Percentiles rank a stretch among this genome's conserved stretches.
phyloP scores from a whole-genome alignment of 1,140 invertebrate genomes.

The Pygmarrhopalites habei region DNA sequence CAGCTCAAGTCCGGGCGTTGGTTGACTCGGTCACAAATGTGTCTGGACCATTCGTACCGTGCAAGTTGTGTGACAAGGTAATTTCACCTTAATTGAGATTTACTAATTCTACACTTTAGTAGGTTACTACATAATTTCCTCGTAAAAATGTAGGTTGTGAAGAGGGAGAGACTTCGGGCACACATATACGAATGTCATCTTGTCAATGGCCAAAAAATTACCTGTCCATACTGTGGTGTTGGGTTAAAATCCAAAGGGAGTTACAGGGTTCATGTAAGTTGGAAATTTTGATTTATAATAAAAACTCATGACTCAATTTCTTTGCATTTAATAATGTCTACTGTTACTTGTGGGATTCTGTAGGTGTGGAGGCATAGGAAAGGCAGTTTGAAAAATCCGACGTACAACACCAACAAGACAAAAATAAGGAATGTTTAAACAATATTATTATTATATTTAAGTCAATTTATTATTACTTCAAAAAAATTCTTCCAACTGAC shows the following conservation, averaged over 20 bases:
- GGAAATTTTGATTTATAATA: constrained; percentile 33
- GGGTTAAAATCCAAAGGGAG: constrained; percentile 37
- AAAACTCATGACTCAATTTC: too few relatives aligned
- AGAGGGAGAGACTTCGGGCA: constrained; percentile 35
- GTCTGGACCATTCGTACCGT: constrained; percentile 25
- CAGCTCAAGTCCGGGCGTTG: not conserved
- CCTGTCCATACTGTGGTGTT: constrained; percentile 35
- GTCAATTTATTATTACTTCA: too few relatives aligned
- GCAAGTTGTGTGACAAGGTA: constrained; percentile 35
- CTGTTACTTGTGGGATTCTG: constrained; percentile 31
- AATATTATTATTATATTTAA: too few relatives aligned
- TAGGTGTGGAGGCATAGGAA: constrained; percentile 17
- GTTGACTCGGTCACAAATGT: not conserved
- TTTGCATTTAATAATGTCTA: too few relatives aligned
- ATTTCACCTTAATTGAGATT: too few relatives aligned
- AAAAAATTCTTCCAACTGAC: too few relatives aligned
- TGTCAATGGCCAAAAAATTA: constrained; percentile 31
- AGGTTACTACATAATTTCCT: too few relatives aligned
- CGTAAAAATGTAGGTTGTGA: too few relatives aligned
- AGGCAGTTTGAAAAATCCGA: constrained; percentile 9
- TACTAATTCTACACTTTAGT: too few relatives aligned
- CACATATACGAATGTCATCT: constrained; percentile 39
- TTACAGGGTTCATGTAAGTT: constrained; percentile 19
- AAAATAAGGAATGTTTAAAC: too few relatives aligned
- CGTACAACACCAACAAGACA: too few relatives aligned